Evolutionary conservation across 2,113 vertebrate species (phyloP).

Genomic region (Sitta europaea): DNA sequence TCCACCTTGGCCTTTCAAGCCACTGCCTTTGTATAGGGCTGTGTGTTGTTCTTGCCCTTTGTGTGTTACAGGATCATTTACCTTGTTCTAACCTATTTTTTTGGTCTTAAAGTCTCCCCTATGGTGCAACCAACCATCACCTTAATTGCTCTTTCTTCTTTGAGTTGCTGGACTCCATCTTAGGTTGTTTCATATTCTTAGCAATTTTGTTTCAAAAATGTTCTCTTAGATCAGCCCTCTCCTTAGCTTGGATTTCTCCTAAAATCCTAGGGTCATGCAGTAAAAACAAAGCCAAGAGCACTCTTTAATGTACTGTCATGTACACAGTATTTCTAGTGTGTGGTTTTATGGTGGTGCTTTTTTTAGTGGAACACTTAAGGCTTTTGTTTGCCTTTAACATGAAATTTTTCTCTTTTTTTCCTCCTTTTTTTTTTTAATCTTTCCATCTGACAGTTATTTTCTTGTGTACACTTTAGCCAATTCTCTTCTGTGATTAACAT

Average conservation of each 20-base stretch:
- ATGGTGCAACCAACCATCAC: neutral
- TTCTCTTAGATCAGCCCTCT: neutral
- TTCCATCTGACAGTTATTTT: neutral
- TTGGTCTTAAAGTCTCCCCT: neutral
- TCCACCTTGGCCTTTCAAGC: neutral
- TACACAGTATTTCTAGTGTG: fast-evolving
- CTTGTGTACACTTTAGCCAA: neutral
- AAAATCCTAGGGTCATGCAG: neutral
- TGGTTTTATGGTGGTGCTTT: neutral
- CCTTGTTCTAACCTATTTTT: neutral
- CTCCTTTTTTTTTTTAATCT: neutral
- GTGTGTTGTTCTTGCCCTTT: neutral
- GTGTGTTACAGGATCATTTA: neutral
- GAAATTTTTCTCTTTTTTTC: neutral
- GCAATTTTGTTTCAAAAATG: neutral
- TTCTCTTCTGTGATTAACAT: neutral
- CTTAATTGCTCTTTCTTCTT: neutral
- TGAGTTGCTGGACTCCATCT: neutral
- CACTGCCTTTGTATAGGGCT: neutral
- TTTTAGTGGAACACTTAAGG: neutral
- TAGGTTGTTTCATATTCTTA: neutral
- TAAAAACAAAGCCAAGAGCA: neutral
- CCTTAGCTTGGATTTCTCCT: neutral
- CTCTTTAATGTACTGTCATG: neutral
- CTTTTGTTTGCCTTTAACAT: neutral